Conservation (phyloP, 1,140 invertebrate species). For the Anastatus disparis region DNA sequence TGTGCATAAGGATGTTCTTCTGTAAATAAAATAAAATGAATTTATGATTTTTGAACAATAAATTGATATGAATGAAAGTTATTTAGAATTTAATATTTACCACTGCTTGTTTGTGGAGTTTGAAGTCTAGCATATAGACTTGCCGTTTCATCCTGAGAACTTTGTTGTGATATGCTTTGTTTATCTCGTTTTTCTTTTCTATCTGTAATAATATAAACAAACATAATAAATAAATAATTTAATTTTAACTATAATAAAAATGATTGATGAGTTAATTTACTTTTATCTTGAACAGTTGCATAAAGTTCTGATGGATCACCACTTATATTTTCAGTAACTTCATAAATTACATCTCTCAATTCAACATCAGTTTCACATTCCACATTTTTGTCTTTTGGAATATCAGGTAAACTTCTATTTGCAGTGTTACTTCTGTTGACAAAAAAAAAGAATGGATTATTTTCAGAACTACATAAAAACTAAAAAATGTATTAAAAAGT, state of each 20-base stretch:
- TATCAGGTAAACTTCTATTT: slow-evolving; percentile 75
- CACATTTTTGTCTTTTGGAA: slow-evolving; percentile 67
- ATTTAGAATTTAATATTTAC: slow-evolving; percentile 41
- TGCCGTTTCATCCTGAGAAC: slow-evolving; percentile 71
- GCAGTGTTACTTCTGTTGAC: slow-evolving; percentile 64
- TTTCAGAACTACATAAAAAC: no score
- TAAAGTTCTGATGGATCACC: slow-evolving; percentile 75
- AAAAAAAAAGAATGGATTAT: slow-evolving; percentile 34
- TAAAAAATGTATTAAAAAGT: background rate
- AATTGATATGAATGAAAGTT: no score
- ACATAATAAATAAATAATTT: slow-evolving; percentile 9
- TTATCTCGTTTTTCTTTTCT: slow-evolving; percentile 59
- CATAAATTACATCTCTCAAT: slow-evolving; percentile 63
- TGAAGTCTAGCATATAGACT: slow-evolving; percentile 72
- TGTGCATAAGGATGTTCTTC: slow-evolving; percentile 78
- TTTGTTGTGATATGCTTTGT: slow-evolving; percentile 70
- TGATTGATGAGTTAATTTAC: slow-evolving; percentile 42
- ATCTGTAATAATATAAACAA: slow-evolving; percentile 47
- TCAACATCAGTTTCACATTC: slow-evolving; percentile 56
- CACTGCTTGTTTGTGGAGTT: slow-evolving; percentile 58
- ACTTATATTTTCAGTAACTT: slow-evolving; percentile 58
- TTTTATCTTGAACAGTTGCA: slow-evolving; percentile 74
- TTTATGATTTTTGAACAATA: no score
- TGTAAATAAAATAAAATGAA: slow-evolving; percentile 51
- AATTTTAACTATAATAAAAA: background rate